Evolutionary conservation across 2,113 vertebrate genomes (phyloP).

Genomic region (Perccottus glenii): DNA sequence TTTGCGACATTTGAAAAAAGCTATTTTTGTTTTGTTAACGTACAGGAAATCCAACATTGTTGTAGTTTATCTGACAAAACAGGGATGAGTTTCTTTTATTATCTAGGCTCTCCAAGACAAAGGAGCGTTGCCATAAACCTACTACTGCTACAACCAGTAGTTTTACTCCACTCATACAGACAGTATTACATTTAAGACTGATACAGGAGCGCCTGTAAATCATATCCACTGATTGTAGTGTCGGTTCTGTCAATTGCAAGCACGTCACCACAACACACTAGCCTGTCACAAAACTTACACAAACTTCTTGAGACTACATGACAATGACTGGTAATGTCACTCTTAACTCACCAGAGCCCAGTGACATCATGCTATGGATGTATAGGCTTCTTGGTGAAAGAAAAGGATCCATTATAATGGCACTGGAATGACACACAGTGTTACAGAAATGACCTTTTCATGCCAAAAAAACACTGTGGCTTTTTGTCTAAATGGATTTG

Average conservation of each 20-base stretch:
- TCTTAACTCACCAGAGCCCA: constrained; percentile 26
- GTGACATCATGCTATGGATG: constrained; percentile 46
- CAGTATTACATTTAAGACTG: neutral
- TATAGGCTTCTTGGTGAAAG: constrained; percentile 4
- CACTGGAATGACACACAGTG: constrained; percentile 13
- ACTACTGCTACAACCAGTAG: too few species aligned
- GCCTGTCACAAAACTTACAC: constrained; percentile 19
- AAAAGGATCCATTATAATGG: constrained; percentile 30
- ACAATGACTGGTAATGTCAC: constrained; percentile 53
- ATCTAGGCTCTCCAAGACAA: too few species aligned
- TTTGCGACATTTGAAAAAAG: too few species aligned
- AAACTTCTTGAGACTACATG: constrained; percentile 9
- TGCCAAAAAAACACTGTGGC: constrained; percentile 1
- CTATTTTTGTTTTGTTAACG: too few species aligned
- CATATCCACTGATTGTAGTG: constrained; percentile 34
- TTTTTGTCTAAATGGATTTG: neutral
- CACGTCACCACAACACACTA: constrained; percentile 19
- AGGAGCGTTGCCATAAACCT: too few species aligned
- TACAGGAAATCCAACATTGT: too few species aligned
- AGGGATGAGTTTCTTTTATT: too few species aligned
- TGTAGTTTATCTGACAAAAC: too few species aligned
- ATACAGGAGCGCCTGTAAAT: constrained; percentile 15
- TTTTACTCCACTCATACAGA: too few species aligned
- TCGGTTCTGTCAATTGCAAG: constrained; percentile 11
- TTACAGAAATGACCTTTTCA: constrained; percentile 8